Conservation (phyloP, 2,797 vertebrate genomes). For the Neosilurus mollespiculum region DNA sequence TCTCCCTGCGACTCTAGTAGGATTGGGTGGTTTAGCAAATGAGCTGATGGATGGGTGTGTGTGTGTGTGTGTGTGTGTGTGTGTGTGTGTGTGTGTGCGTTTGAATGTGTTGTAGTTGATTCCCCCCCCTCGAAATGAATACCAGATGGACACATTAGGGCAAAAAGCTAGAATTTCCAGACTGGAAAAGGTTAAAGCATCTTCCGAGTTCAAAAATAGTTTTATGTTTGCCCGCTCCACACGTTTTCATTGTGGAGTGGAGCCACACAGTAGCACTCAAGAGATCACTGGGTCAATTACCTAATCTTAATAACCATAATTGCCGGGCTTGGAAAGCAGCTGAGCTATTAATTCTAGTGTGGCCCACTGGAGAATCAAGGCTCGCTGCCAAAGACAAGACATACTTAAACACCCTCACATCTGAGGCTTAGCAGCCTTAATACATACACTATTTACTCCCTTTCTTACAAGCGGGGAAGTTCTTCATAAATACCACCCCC, state of each 20-base stretch:
- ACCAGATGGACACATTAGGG: slow-evolving; percentile 2
- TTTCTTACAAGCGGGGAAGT: slow-evolving; percentile 21
- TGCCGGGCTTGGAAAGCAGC: slow-evolving; percentile 58
- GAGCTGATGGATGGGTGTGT: too few species aligned
- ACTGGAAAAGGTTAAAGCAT: slow-evolving; percentile 11
- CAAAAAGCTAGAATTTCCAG: background rate
- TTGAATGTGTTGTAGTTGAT: background rate
- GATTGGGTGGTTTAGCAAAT: too few species aligned
- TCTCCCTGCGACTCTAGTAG: too few species aligned
- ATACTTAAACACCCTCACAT: slow-evolving; percentile 54
- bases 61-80: too few species aligned
- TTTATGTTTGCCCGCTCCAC: slow-evolving; percentile 32
- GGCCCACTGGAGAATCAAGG: slow-evolving; percentile 54
- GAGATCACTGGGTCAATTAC: slow-evolving; percentile 59
- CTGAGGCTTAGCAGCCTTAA: slow-evolving; percentile 43
- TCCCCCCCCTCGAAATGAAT: background rate
- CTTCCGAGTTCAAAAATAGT: slow-evolving; percentile 24
- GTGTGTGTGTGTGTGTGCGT: too few species aligned
- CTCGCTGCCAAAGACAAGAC: slow-evolving; percentile 47
- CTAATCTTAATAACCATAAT: slow-evolving; percentile 62
- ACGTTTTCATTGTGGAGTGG: slow-evolving; percentile 37
- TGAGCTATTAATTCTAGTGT: slow-evolving; percentile 61
- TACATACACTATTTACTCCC: slow-evolving; percentile 22
- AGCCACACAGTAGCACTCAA: slow-evolving; percentile 51
- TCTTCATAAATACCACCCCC: slow-evolving; percentile 36